Evolutionary conservation across 1,140 invertebrate species (phyloP), one percentile per base, ranked within the genome.

Genomic region (Zaprionus africanus): DNA sequence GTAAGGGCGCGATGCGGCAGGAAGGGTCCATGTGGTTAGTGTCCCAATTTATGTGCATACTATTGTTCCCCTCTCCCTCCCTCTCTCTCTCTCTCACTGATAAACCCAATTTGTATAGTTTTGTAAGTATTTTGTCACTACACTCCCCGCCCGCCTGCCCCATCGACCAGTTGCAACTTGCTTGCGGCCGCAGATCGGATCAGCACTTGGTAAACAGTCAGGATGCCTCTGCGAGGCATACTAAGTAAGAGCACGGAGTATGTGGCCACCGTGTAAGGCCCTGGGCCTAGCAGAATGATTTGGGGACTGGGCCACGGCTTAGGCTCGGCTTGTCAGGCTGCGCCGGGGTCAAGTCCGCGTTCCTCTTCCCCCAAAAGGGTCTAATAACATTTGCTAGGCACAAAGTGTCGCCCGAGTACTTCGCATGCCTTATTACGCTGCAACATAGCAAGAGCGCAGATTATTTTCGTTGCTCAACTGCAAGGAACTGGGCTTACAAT

Each of bases 31-130:
- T 46, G 41, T 9, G 41, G n/a, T 46, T 17, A 17, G 41, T 34
- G n/a, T 7, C n/a, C 2, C n/a, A 9, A 46, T 46, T 46, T 46
- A 17, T 46, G 41, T 17, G 17, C 41, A 17, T 9, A 46, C 41
- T 4, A 46, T 7, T 46, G 7, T 17, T 46, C 41, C 15, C 15
- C n/a, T 5, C 38, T 2, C 7, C 2, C 41, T 7, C 41, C 1
- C 6, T 9, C 41, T 2, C n/a, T 0, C n/a, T 4, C 7, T 9
- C 3, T 4, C 15, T 17, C n/a, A 6, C n/a, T 17, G 41, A 46
- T 46, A 17, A 46, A 46, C n/a, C n/a, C 41, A 46, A 46, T 46
- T 46, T 46, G 41, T 46, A 46, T 46, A 46, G 41, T 17, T 46
- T 46, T 46, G 41, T 46, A 9, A 46, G 41, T 17, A 19, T 46